Base-by-base conservation (phyloP, 1,140 invertebrate species). In the Geopemphigus sp. region DNA sequence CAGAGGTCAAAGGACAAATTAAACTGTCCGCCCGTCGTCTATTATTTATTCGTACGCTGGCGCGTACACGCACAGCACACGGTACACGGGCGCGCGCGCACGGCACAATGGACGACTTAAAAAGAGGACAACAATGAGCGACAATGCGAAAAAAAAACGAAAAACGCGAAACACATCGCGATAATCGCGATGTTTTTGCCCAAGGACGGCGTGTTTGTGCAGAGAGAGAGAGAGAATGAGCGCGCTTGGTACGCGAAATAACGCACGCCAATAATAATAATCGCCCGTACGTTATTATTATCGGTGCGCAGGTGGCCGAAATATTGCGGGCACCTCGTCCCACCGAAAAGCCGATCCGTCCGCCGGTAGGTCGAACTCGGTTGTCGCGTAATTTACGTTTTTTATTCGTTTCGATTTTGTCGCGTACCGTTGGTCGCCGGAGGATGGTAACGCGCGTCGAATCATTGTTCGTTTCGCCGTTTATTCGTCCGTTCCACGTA, bases 1-100 rank as follows among this genome's bases (percentile, higher is more conserved):
- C 73, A 61, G 73, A 76, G 73, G 73, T 76, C 73, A 76, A 57
- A 56, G 14, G 53, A 56, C n/a, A 74, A 76, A 59, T 59, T 59
- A 59, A 76, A 76, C 73, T 76, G 73, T 57, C 57, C 72, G 15
- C 17, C 32, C 39, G 72, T 57, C 72, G 59, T 74, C 59, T 47
- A 26, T 61, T 15, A 45, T 32, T 68, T 22, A 47, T 76, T 19
- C 4, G 22, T 45, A 11, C 47, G 47, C n/a, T 74, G n/a, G 22
- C 54, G 50, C 22, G 11, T 32, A 73, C 50, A 45, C 39, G 11
- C 39, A 45, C n/a, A n/a, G n/a, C n/a, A n/a, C n/a, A n/a, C n/a
- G n/a, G n/a, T n/a, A n/a, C n/a, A n/a, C 17, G 5, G 32, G 3
- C 19, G 29, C 32, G 29, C 10, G 19, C 17, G 61, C 29, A 45